Percentiles rank a stretch among this genome's conserved stretches.
Evolutionary conservation across 2,888 invertebrate species (phyloP).

Genomic region (Ophioninae sp.): DNA sequence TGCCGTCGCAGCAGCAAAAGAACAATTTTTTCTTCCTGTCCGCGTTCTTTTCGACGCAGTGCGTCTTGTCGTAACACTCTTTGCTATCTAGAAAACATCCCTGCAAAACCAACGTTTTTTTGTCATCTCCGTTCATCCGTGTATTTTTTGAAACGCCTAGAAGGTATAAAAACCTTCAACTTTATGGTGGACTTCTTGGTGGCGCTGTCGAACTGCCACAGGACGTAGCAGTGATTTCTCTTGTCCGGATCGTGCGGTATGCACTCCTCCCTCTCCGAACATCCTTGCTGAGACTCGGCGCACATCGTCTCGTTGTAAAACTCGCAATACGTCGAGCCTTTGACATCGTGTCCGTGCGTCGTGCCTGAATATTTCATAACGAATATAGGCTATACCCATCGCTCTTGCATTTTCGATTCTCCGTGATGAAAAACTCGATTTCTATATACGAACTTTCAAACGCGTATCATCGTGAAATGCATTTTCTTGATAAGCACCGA

Average conservation of each 20-base stretch:
- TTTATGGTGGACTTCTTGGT: constrained; percentile 83
- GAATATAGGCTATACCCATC: not conserved
- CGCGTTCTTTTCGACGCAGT: constrained; percentile 86
- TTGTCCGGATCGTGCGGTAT: constrained; percentile 87
- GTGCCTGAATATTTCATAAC: constrained; percentile 59
- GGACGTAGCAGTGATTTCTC: constrained; percentile 90
- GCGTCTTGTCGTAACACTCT: constrained; percentile 88
- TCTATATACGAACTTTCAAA: no score
- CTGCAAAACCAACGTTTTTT: constrained; percentile 80
- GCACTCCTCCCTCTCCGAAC: constrained; percentile 85
- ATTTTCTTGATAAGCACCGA: no score
- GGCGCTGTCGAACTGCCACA: constrained; percentile 88
- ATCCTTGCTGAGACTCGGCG: constrained; percentile 80
- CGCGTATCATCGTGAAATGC: no score
- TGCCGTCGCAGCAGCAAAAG: constrained; percentile 95
- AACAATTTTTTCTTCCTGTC: constrained; percentile 86
- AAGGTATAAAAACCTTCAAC: constrained; percentile 75
- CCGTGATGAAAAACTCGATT: no score
- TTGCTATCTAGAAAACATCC: constrained; percentile 94
- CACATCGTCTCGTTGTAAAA: constrained; percentile 86
- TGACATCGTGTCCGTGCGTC: constrained; percentile 75
- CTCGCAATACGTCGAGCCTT: constrained; percentile 85
- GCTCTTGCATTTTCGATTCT: no score
- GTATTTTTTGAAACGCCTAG: not conserved
- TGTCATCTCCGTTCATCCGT: not conserved